Percentiles rank a stretch among this genome's conserved stretches.
Evolutionary conservation across 2,888 invertebrate genomes (phyloP).

Genomic region (Gnatocerus cornutus): DNA sequence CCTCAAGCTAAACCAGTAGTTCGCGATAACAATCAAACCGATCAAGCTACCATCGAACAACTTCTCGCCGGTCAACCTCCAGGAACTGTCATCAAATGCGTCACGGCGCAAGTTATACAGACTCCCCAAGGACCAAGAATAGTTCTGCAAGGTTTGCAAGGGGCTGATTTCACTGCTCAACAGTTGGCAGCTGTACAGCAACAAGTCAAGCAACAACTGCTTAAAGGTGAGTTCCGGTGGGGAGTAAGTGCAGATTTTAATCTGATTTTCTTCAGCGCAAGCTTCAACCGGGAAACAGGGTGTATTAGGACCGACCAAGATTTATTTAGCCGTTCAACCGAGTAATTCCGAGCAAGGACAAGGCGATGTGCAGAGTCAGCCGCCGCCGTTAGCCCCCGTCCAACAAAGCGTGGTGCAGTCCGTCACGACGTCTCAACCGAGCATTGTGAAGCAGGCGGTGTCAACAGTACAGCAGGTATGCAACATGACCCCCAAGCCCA

Average conservation of each 20-base stretch:
- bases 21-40: slow-evolving; percentile 58
- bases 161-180: slow-evolving; percentile 86
- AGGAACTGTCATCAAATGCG: slow-evolving; percentile 89
- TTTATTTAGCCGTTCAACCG: slow-evolving; percentile 90
- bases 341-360: slow-evolving; percentile 67
- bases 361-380: slow-evolving; percentile 63
- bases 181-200: slow-evolving; percentile 89
- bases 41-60: slow-evolving; percentile 78
- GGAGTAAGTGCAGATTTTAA: neutral
- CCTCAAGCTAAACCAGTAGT: slow-evolving; percentile 18
- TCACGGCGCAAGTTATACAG: slow-evolving; percentile 90
- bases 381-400: slow-evolving; percentile 74
- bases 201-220: slow-evolving; percentile 90
- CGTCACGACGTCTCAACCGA: slow-evolving; percentile 34
- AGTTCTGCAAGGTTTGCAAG: slow-evolving; percentile 88
- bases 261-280: slow-evolving; percentile 77
- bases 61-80: slow-evolving; percentile 86
- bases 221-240: slow-evolving; percentile 78
- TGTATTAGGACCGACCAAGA: slow-evolving; percentile 88
- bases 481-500: slow-evolving; percentile 64
- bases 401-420: slow-evolving; percentile 59
- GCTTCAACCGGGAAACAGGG: slow-evolving; percentile 90
- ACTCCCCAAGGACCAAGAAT: slow-evolving; percentile 90
- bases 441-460: slow-evolving; percentile 46
- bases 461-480: slow-evolving; percentile 67